These are phyloP conservation scores for Actenoides hombroni DNA, from an alignment of 2,113 vertebrate species.

Conservation along the genomic window DNA sequence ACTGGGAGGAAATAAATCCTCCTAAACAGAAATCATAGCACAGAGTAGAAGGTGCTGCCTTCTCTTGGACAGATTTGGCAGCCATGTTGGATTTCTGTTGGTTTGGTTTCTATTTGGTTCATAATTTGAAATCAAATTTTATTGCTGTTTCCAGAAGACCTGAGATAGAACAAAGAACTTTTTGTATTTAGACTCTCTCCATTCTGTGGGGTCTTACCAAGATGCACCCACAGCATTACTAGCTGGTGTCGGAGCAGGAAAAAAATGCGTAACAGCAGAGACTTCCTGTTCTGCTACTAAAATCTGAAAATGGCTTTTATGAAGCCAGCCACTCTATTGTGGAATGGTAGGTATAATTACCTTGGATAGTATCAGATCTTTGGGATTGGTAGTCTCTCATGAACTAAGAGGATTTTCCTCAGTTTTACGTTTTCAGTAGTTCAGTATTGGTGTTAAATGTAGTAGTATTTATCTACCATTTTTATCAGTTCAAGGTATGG, in stretches of 20 bases:
- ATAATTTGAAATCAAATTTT: not conserved
- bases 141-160: not conserved
- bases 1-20: not conserved
- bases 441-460: not conserved
- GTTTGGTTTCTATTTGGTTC: not conserved
- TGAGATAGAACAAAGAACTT: not conserved
- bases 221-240: not conserved
- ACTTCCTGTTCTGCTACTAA: not conserved
- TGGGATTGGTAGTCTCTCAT: not conserved
- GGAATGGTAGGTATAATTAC: not conserved
- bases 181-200: not conserved
- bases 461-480: not conserved
- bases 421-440: not conserved
- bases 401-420: not conserved
- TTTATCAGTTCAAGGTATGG: not conserved
- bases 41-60: not conserved
- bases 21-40: not conserved
- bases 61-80: not conserved
- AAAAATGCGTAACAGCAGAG: not conserved
- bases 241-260: not conserved
- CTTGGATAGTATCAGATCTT: not conserved
- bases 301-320: not conserved
- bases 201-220: not conserved
- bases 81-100: not conserved
- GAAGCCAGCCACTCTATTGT: not conserved